Evolutionary conservation across 1,140 invertebrate species (phyloP).

Genomic region (Drosophila ercepeae): DNA sequence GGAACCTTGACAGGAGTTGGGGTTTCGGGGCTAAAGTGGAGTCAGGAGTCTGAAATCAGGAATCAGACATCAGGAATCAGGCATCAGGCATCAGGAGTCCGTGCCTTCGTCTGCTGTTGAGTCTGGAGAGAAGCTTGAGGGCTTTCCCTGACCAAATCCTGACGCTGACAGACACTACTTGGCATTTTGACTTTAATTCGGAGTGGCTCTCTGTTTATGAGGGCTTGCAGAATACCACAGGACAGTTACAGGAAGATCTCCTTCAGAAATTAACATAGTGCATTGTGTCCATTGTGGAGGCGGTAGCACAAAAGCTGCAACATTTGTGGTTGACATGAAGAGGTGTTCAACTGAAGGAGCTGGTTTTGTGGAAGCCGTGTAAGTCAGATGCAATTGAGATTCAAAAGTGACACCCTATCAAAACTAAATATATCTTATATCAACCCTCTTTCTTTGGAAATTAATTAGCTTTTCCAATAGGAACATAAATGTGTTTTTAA

Average conservation of each 20-base stretch:
- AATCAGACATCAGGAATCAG: neutral
- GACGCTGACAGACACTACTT: conserved; percentile 57
- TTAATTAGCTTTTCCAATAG: neutral
- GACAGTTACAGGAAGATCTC: conserved; percentile 32
- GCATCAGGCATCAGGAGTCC: neutral
- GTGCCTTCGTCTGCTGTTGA: neutral
- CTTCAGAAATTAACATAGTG: conserved; percentile 37
- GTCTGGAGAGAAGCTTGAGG: conserved; percentile 14
- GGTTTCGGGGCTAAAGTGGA: neutral
- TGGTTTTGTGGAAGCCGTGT: conserved; percentile 6
- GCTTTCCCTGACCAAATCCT: conserved; percentile 38
- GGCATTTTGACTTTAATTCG: conserved; percentile 60
- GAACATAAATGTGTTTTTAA: too few species aligned
- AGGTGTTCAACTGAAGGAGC: conserved; percentile 18
- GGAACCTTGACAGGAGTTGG: conserved; percentile 33
- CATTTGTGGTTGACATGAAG: conserved; percentile 40
- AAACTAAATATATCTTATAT: neutral
- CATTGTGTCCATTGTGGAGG: conserved; percentile 25
- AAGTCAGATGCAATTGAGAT: conserved; percentile 6
- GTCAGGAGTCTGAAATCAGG: neutral
- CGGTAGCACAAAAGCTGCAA: conserved; percentile 28
- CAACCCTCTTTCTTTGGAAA: neutral
- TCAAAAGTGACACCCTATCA: neutral
- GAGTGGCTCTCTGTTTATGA: conserved; percentile 46
- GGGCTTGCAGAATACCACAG: conserved; percentile 10